Conservation (phyloP, 2,797 vertebrate species). For the Chromis chromis region DNA sequence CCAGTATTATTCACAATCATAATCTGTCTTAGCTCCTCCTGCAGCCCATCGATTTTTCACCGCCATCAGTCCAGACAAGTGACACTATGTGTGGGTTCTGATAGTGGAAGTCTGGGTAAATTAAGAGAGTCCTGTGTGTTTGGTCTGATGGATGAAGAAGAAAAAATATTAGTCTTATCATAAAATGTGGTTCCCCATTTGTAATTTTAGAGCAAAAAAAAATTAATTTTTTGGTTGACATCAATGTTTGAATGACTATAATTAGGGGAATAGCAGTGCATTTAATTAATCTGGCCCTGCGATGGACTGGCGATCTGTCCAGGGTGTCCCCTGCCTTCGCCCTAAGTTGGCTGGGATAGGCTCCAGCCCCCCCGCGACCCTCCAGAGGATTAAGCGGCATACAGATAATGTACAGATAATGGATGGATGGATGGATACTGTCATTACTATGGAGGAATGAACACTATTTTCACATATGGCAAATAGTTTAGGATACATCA, state of each 20-base stretch:
- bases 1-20: slow-evolving; percentile 48
- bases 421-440: no score
- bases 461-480: neutral
- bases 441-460: neutral
- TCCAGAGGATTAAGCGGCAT: no score
- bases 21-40: slow-evolving; percentile 37
- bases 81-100: slow-evolving; percentile 14
- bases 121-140: slow-evolving; percentile 37
- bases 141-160: slow-evolving; percentile 44
- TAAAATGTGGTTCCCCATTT: slow-evolving; percentile 8
- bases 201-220: slow-evolving; percentile 16
- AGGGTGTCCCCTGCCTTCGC: no score
- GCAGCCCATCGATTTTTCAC: slow-evolving; percentile 29
- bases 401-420: no score
- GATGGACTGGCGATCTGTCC: no score
- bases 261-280: neutral
- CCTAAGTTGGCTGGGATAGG: no score
- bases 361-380: no score
- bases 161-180: slow-evolving; percentile 6
- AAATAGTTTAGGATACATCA: neutral
- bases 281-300: neutral
- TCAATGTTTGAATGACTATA: no score
- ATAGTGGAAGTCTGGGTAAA: slow-evolving; percentile 14
- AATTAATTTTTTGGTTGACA: no score
- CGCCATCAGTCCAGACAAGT: slow-evolving; percentile 8